These are phyloP conservation scores for Oasisia sp. DNA, from an alignment of 2,888 invertebrate genomes.

Conservation along the genomic window DNA sequence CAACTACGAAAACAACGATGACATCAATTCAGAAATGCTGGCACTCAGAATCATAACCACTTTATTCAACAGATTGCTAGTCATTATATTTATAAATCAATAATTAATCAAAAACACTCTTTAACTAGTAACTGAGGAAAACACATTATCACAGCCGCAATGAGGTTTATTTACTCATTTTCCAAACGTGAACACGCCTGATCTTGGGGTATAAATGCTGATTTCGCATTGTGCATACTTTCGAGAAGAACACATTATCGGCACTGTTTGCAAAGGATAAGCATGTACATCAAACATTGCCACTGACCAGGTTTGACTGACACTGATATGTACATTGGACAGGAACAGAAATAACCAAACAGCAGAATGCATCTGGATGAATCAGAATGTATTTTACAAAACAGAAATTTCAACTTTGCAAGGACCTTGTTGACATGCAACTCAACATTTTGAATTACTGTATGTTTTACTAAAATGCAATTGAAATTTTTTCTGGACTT, in stretches of 20 bases:
- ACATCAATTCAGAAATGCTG: background rate
- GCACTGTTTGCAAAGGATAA: background rate
- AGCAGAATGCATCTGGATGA: background rate
- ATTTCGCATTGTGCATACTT: background rate
- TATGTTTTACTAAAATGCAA: too few species aligned
- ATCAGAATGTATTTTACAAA: background rate
- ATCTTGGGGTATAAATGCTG: background rate
- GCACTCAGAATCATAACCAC: background rate
- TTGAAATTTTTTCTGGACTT: too few species aligned
- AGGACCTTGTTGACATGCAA: background rate
- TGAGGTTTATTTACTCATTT: conserved; percentile 12
- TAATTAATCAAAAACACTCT: background rate
- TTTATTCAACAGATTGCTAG: background rate
- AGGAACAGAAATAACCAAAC: background rate
- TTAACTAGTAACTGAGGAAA: conserved; percentile 14
- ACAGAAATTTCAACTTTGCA: background rate
- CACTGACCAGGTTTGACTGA: background rate
- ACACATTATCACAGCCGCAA: conserved; percentile 12
- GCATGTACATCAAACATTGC: background rate
- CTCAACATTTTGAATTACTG: background rate
- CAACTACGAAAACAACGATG: background rate
- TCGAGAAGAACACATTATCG: background rate
- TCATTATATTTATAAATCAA: background rate
- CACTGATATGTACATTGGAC: background rate
- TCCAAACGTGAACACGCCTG: background rate